These are phyloP conservation scores for Alfaro cultratus DNA, from an alignment of 2,797 vertebrate genomes.

Conservation along the genomic window DNA sequence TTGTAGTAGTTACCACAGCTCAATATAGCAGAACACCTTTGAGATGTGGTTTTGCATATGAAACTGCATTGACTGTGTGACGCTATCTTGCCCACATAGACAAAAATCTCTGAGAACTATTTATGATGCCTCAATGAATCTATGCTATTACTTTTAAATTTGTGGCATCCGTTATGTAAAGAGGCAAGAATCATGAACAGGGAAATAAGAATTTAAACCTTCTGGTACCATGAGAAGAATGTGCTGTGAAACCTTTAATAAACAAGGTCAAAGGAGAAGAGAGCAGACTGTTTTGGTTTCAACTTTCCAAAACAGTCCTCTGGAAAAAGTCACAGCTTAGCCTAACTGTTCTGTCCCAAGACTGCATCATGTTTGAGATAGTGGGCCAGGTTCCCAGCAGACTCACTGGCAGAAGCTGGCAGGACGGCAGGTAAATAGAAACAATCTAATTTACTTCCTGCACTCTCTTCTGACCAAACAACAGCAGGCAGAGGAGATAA, in stretches of 20 bases:
- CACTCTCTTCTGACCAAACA: neutral
- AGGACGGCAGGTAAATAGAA: neutral
- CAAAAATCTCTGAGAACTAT: neutral
- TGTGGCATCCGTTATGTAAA: neutral
- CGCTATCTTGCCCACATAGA: neutral
- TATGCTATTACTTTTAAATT: neutral
- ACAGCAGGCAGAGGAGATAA: neutral
- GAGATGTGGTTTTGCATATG: neutral
- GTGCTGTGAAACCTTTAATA: neutral
- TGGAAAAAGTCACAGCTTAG: slow-evolving; percentile 21
- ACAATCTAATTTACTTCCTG: neutral
- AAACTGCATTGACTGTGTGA: too few species aligned
- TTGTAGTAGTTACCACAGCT: too few species aligned
- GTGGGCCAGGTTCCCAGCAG: slow-evolving; percentile 35
- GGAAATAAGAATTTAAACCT: neutral
- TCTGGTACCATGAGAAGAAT: neutral
- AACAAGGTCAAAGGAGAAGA: slow-evolving; percentile 13
- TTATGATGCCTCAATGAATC: neutral
- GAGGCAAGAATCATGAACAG: neutral
- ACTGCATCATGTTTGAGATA: slow-evolving; percentile 42
- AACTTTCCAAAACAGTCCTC: neutral
- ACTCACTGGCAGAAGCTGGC: slow-evolving; percentile 1
- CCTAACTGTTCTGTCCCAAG: slow-evolving; percentile 11
- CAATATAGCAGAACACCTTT: neutral
- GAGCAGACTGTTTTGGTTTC: slow-evolving; percentile 37